Base-by-base conservation (phyloP, 2,113 vertebrate species). In the Sakesphorus luctuosus region DNA sequence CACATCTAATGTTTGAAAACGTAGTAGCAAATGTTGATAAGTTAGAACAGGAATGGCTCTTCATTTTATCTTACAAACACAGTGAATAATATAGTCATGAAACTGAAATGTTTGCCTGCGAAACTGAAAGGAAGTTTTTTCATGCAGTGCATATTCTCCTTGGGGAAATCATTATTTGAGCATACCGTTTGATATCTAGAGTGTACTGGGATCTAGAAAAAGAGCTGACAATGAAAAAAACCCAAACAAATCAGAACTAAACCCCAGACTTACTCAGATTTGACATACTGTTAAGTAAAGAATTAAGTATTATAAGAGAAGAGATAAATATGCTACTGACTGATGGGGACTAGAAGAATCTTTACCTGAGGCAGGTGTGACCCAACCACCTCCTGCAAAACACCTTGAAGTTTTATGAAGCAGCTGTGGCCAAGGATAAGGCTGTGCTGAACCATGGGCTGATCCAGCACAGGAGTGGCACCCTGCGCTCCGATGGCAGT, bases 401-500 rank as follows among this genome's bases (percentile, higher is more conserved):
- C n/a, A 68, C 43, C 24, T 19, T 65, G n/a, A 63, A 56, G 16
- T 58, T 96, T 56, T 49, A n/a, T 38, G 58, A 85, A 66, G 52
- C 7, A 33, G 33, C 66, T 82, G 52, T 75, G 62, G 52, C 43
- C 69, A 59, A 28, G 35, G 43, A 63, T 69, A 75, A 40, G 85
- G 71, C 58, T 87, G 25, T 87, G 65, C 35, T 50, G 40, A 76
- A 26, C 29, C 12, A 18, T 0, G 2, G 44, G 24, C 25, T 71
- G 38, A 33, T 59, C 13, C 47, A 38, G 55, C 55, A n/a, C 47
- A 44, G 3, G 21, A 11, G 2, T 15, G 13, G n/a, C 35, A 59
- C 7, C 58, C 58, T 59, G 56, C 21, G 8, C 2, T 17, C 35
- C 0, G 1, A 31, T 0, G 1, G n/a, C 69, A 78, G 35, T 14